Conservation (phyloP, 2,888 invertebrate genomes). For the Ormyrus thymus region DNA sequence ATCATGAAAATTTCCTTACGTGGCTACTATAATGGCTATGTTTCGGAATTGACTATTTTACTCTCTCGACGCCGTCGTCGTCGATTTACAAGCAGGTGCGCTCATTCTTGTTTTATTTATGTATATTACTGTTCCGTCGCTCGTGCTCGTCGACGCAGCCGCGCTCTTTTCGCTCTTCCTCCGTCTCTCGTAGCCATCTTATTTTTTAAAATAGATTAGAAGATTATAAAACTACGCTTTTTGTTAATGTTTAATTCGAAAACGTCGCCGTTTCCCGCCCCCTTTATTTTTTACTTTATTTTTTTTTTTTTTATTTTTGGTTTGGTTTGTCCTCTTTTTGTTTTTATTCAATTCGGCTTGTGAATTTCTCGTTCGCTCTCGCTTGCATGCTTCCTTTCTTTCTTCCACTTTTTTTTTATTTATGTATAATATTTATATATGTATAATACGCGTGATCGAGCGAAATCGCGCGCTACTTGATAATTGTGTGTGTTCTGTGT, state of each 20-base stretch:
- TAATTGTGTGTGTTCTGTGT: slow-evolving; percentile 28
- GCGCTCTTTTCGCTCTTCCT: background rate
- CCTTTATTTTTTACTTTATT: slow-evolving; percentile 10
- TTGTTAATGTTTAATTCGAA: slow-evolving; percentile 37
- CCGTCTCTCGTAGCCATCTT: background rate
- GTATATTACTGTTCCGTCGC: background rate
- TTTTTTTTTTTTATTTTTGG: background rate
- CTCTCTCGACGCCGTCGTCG: slow-evolving; percentile 3
- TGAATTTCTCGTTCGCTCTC: slow-evolving; percentile 18
- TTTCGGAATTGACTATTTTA: slow-evolving; percentile 55
- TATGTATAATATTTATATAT: slow-evolving; percentile 50
- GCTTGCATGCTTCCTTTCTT: background rate
- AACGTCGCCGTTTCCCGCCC: slow-evolving; percentile 19
- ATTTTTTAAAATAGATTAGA: slow-evolving; percentile 52
- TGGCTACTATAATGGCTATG: slow-evolving; percentile 52
- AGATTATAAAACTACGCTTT: slow-evolving; percentile 53
- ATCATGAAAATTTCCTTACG: slow-evolving; percentile 35
- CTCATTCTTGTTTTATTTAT: slow-evolving; percentile 34
- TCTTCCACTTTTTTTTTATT: slow-evolving; percentile 8
- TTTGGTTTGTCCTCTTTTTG: background rate
- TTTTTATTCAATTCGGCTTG: slow-evolving; percentile 36
- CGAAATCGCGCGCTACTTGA: slow-evolving; percentile 45
- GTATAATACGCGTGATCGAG: slow-evolving; percentile 44
- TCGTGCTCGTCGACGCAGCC: slow-evolving; percentile 17
- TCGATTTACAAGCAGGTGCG: slow-evolving; percentile 23